Evolutionary conservation across 2,113 vertebrate species (phyloP).

Genomic region (Poeciliopsis retropinna): DNA sequence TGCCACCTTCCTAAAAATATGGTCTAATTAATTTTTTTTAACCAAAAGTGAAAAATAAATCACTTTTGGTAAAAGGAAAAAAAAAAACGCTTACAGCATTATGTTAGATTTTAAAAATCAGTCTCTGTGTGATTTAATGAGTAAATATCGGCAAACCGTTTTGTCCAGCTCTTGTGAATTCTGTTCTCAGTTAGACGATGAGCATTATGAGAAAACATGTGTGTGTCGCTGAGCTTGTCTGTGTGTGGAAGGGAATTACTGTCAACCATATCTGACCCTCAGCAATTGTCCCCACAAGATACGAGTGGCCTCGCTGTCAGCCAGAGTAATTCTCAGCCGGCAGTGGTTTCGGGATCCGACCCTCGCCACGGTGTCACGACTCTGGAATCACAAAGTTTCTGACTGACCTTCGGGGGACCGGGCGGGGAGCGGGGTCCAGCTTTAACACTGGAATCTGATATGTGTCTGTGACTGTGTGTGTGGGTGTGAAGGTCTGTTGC

Average conservation of each 20-base stretch:
- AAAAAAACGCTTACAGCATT: too few species aligned
- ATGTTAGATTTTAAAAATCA: not conserved
- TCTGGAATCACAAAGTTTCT: conserved; percentile 61
- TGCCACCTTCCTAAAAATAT: too few species aligned
- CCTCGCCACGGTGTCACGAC: conserved; percentile 23
- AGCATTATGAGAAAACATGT: conserved; percentile 8
- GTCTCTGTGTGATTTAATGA: too few species aligned
- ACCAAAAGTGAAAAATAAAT: too few species aligned
- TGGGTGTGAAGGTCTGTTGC: conserved; percentile 29
- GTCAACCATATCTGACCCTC: conserved; percentile 31
- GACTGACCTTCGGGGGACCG: conserved; percentile 40
- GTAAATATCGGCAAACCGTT: not conserved
- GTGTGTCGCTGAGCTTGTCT: conserved; percentile 14
- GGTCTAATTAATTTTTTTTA: too few species aligned
- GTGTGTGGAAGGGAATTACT: conserved; percentile 20
- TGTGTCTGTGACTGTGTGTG: conserved; percentile 8
- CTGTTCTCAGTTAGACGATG: not conserved
- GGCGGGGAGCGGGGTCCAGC: conserved; percentile 9
- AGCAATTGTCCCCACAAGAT: conserved; percentile 44
- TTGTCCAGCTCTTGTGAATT: not conserved
- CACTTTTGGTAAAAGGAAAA: too few species aligned
- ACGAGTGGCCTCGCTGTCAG: conserved; percentile 38
- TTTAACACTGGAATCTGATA: conserved; percentile 47
- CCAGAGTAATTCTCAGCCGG: conserved; percentile 47
- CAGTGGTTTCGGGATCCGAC: conserved; percentile 16